Evolutionary conservation across 2,888 invertebrate genomes (phyloP).

Genomic region (Theodoxus fluviatilis): DNA sequence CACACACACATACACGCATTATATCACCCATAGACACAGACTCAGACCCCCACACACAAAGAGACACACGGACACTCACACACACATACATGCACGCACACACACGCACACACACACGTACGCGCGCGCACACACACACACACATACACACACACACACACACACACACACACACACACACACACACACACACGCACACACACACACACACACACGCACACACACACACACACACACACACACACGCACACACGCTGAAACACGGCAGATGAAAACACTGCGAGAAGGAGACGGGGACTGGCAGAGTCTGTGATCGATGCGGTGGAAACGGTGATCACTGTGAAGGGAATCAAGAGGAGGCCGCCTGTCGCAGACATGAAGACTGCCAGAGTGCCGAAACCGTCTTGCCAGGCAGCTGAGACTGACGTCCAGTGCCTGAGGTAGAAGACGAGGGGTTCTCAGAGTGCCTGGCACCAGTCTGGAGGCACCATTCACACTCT

Average conservation of each 20-base stretch:
- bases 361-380: too few species aligned
- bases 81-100: conserved; percentile 8
- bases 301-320: too few species aligned
- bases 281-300: too few species aligned
- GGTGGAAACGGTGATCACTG: too few species aligned
- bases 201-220: not conserved
- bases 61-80: conserved; percentile 1
- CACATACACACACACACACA: conserved; percentile 19
- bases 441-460: too few species aligned
- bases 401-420: too few species aligned
- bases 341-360: too few species aligned
- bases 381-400: too few species aligned
- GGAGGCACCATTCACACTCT: too few species aligned
- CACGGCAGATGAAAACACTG: not conserved
- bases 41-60: conserved; percentile 2
- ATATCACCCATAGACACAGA: not conserved
- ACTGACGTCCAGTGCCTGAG: too few species aligned
- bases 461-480: too few species aligned
- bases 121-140: conserved; percentile 3
- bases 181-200: not conserved
- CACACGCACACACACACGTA: conserved; percentile 7
- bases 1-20: conserved; percentile 9
- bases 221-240: conserved; percentile 4
- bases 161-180: conserved; percentile 11
- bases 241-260: not conserved